Evolutionary conservation across 2,113 vertebrate genomes (phyloP).

Genomic region (Microcebus murinus): DNA sequence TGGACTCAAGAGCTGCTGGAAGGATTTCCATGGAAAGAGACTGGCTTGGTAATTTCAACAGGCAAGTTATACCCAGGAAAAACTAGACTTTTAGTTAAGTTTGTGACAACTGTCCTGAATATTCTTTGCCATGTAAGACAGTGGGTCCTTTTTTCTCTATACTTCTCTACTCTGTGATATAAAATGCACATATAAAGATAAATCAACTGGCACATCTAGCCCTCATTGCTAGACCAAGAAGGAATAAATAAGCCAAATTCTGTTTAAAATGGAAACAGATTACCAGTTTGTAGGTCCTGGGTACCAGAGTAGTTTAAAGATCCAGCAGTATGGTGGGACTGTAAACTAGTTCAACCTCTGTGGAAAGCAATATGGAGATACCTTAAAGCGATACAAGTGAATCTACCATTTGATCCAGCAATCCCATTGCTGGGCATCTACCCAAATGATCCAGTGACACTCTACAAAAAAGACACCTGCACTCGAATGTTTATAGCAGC

Average conservation of each 20-base stretch:
- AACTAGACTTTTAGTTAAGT: not conserved
- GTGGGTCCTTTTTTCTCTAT: rapidly evolving
- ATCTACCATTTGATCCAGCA: too few species aligned
- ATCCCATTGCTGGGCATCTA: too few species aligned
- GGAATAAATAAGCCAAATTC: not conserved
- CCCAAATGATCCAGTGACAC: too few species aligned
- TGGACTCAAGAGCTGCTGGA: not conserved
- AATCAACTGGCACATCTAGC: not conserved
- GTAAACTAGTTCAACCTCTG: too few species aligned
- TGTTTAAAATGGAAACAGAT: not conserved
- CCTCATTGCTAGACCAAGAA: not conserved
- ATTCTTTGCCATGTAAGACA: not conserved
- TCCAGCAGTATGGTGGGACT: not conserved
- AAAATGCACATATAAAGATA: not conserved
- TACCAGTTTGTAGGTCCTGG: not conserved
- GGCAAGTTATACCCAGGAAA: not conserved
- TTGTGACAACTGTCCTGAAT: slow-evolving; percentile 10
- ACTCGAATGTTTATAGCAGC: too few species aligned
- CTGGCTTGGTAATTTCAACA: not conserved
- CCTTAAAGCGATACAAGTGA: too few species aligned
- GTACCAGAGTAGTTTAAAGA: not conserved
- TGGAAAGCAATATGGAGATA: too few species aligned
- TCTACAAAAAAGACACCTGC: too few species aligned
- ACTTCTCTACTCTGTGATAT: not conserved
- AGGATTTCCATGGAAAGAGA: not conserved